Base-by-base conservation (phyloP, 2,888 invertebrate genomes). In the Drosophila formosana region DNA sequence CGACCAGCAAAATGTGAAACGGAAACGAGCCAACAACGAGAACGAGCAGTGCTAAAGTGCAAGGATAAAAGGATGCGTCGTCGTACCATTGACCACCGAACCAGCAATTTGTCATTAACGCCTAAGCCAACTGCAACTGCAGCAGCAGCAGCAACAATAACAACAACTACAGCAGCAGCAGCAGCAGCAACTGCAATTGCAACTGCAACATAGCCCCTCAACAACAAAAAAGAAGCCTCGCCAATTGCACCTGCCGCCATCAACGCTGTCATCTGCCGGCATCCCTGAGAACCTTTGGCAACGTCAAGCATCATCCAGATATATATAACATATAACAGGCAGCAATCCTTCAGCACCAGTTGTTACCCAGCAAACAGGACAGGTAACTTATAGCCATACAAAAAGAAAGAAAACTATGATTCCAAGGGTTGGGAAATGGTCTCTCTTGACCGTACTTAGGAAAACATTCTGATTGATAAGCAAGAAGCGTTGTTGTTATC, bases 41-140 rank as follows among this genome's bases (percentile, higher is more conserved):
- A 18, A 18, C 76, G 72, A 75, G 62, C 62, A 69, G 76, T 75
- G 68, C 72, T 73, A 68, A 61, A 71, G 74, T 78, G 81, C 62
- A 80, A 73, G 66, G 66, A 74, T 72, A 66, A 62, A 75, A 74
- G 73, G 78, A 84, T 84, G 84, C 72, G 69, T 61, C 77, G 68
- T 65, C 72, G 69, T 68, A 67, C 78, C 78, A 82, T 58, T 84
- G 88, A 87, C 88, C 88, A 85, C 80, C 88, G 84, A 87, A 72
- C 47, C 71, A 82, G 82, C 82, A 67, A 75, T 75, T 82, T 78
- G 72, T 82, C 85, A 81, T 74, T 75, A 79, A 74, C 69, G 68
- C 63, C 75, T 66, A 66, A 66, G 71, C 47, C 76, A 80, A 63
- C 75, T 69, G 32, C 71, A 72, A 25, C 61, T 56, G 37, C 26